A percentile compares a stretch with the other conserved stretches of the same genome.
Evolutionary conservation across 1,140 invertebrate genomes (phyloP).

Genomic region (Hycleus cichorii): DNA sequence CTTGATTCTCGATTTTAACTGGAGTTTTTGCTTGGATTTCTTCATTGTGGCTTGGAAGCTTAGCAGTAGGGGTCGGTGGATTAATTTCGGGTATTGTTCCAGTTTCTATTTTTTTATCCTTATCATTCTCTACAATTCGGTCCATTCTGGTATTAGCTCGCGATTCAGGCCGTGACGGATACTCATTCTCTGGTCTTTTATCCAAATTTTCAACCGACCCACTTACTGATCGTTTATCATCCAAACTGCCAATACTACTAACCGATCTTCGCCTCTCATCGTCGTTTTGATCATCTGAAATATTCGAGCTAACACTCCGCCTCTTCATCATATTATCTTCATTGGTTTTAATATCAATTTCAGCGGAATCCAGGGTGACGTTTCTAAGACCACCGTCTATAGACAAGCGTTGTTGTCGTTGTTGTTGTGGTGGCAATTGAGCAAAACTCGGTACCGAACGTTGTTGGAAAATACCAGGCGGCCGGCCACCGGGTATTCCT

Average conservation of each 20-base stretch:
- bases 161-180: slow-evolving; percentile 25
- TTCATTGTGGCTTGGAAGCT: too few species aligned
- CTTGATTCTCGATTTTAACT: too few species aligned
- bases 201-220: slow-evolving; percentile 25
- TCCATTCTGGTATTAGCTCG: slow-evolving; percentile 27
- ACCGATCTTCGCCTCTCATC: slow-evolving; percentile 16
- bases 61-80: too few species aligned
- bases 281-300: slow-evolving; percentile 11
- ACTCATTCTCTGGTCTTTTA: slow-evolving; percentile 5
- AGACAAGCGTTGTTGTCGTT: neutral
- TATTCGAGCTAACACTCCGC: slow-evolving; percentile 17
- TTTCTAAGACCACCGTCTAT: neutral
- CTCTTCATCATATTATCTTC: neutral
- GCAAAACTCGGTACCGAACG: slow-evolving; percentile 23
- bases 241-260: slow-evolving; percentile 19
- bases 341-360: neutral
- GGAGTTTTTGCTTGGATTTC: too few species aligned
- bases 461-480: slow-evolving; percentile 31
- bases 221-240: slow-evolving; percentile 15
- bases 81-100: neutral
- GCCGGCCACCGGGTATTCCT: slow-evolving; percentile 18
- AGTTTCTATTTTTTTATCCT: neutral
- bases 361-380: slow-evolving; percentile 26
- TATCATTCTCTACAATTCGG: slow-evolving; percentile 26
- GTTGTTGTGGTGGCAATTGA: slow-evolving; percentile 13